A percentile compares a stretch with the other conserved stretches of the same genome.
phyloP scores from a whole-genome alignment of 2,888 invertebrate genomes.

The Antheraea assamensis region DNA sequence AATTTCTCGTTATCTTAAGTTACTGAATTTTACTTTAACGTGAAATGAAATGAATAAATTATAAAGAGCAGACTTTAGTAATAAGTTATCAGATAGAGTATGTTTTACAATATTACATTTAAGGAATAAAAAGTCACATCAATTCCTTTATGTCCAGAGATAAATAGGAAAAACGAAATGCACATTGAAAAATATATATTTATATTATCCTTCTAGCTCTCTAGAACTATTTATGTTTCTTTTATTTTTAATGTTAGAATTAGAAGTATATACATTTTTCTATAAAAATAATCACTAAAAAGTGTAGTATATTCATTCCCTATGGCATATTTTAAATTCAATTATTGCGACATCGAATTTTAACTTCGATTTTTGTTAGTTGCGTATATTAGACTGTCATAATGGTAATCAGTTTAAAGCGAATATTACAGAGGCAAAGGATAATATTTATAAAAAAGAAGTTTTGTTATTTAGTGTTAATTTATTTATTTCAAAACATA shows the following conservation, averaged over 20 bases:
- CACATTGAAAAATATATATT: neutral
- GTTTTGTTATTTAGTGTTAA: no score
- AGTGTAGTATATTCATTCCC: no score
- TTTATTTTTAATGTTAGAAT: neutral
- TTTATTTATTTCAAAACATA: no score
- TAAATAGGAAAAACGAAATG: neutral
- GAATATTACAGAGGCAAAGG: no score
- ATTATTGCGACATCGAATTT: no score
- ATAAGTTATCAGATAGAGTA: neutral
- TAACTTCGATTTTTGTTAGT: no score
- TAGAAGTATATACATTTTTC: neutral
- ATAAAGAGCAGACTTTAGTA: slow-evolving; percentile 32
- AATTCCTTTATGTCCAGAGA: neutral
- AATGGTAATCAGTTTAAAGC: no score
- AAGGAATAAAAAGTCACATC: neutral
- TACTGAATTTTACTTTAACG: slow-evolving; percentile 49
- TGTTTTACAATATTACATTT: neutral
- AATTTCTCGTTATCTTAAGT: slow-evolving; percentile 54
- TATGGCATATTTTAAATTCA: no score
- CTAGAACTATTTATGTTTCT: neutral
- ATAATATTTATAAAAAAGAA: no score
- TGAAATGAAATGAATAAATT: slow-evolving; percentile 41
- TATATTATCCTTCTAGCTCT: neutral
- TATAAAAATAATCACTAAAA: no score
- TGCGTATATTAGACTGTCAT: no score